Evolutionary conservation across 2,113 vertebrate species (phyloP).

Genomic region (Cyanistes caeruleus): DNA sequence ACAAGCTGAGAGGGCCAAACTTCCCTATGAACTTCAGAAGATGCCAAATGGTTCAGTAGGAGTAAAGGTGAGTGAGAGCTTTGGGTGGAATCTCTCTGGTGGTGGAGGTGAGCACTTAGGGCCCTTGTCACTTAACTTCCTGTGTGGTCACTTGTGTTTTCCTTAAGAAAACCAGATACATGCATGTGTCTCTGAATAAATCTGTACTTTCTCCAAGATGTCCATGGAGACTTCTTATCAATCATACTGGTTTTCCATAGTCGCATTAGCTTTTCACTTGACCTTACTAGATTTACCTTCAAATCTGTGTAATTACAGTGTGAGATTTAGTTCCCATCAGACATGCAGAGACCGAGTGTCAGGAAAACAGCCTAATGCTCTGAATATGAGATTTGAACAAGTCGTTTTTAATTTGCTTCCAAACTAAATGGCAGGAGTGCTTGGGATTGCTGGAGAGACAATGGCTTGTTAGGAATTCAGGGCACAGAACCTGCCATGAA

Average conservation of each 20-base stretch:
- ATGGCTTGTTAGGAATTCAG: background rate
- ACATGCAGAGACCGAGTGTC: background rate
- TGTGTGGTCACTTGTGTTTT: background rate
- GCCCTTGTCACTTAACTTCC: background rate
- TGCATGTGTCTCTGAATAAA: background rate
- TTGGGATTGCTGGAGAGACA: background rate
- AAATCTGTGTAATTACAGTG: background rate
- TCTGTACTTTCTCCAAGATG: background rate
- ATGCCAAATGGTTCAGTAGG: constrained; percentile 88
- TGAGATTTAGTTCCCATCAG: background rate
- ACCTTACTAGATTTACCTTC: background rate
- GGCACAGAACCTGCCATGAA: background rate
- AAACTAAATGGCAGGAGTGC: background rate
- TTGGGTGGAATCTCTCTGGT: accelerated
- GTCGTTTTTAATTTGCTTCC: background rate
- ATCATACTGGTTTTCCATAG: background rate
- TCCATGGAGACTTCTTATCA: background rate
- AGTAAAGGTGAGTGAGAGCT: constrained; percentile 81
- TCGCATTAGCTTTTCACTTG: background rate
- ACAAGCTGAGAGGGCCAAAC: constrained; percentile 85
- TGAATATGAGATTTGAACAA: background rate
- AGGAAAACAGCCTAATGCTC: background rate
- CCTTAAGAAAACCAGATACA: background rate
- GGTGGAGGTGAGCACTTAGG: background rate
- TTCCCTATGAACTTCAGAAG: constrained; percentile 91